Evolutionary conservation across 2,797 vertebrate genomes (phyloP), one percentile per base, ranked within the genome.

Genomic region (Nothura maculosa): DNA sequence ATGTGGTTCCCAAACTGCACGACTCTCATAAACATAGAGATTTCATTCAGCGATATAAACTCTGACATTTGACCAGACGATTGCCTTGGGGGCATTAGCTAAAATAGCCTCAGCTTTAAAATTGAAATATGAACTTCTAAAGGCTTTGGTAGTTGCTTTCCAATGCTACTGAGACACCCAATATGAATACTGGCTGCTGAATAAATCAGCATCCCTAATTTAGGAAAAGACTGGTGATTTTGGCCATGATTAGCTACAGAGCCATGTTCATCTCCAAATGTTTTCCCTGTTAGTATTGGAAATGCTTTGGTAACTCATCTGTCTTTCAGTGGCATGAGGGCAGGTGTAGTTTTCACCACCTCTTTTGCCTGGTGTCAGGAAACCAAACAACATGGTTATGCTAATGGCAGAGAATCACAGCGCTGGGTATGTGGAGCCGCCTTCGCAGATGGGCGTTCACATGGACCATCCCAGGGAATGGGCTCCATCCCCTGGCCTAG

Each of bases 51-150:
- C 77, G 84, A 19, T 81, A 96, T 89, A 92, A 95, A 94, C 82
- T 76, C 89, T 95, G 92, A 95, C 93, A 91, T 90, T 94, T 96
- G 92, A 96, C 95, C 91, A 81, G 87, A 79, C 61, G 72, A 77
- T 90, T 90, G 82, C 93, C 91, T 92, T 88, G 82, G 77, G 82
- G 87, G 72, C 85, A 77, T 89, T 93, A 89, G 70, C 82, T 96
- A 94, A 92, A 96, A 96, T 77, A 96, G 74, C 82, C 80, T 95
- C 57, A 72, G 90, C 87, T 92, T 94, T 96, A 94, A 95, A 95
- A 92, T 58, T 93, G 93, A 92, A 95, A 92, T 91, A 89, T 64
- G 87, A 95, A 96, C 80, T 95, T 95, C 85, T 81, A 64, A 91
- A 92, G 85, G 57, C 70, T 95, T 84, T 90, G 82, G 68, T 94